These are phyloP conservation scores for Cantharis rufa DNA, from an alignment of 2,888 invertebrate species.

Conservation along the genomic window DNA sequence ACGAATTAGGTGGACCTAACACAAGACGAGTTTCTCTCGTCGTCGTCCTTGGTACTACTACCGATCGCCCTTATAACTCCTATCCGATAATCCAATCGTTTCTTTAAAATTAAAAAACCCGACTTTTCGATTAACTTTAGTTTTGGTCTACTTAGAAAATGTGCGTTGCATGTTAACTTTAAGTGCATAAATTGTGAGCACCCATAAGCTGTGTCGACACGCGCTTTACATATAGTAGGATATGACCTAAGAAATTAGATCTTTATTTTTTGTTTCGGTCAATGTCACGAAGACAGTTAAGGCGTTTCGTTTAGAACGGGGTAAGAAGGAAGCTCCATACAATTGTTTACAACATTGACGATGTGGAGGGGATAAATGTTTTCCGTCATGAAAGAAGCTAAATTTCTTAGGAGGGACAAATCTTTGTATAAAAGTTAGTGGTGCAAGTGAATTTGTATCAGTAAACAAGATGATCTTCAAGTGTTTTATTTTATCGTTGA, in stretches of 20 bases:
- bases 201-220: slow-evolving; percentile 41
- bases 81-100: not conserved
- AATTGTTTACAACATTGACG: slow-evolving; percentile 31
- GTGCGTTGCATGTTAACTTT: slow-evolving; percentile 43
- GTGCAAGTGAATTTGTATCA: slow-evolving; percentile 51
- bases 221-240: slow-evolving; percentile 40
- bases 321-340: slow-evolving; percentile 3
- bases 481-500: slow-evolving; percentile 63
- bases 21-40: slow-evolving; percentile 27
- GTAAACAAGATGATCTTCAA: slow-evolving; percentile 60
- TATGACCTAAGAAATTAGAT: slow-evolving; percentile 46
- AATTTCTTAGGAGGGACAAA: slow-evolving; percentile 48
- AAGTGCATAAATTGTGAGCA: slow-evolving; percentile 29
- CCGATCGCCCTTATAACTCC: slow-evolving; percentile 22
- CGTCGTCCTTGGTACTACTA: slow-evolving; percentile 38
- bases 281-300: slow-evolving; percentile 39
- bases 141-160: slow-evolving; percentile 50
- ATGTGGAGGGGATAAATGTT: slow-evolving; percentile 39
- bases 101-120: not conserved
- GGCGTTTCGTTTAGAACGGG: slow-evolving; percentile 19
- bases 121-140: slow-evolving; percentile 24
- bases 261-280: slow-evolving; percentile 49
- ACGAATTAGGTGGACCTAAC: slow-evolving; percentile 14
- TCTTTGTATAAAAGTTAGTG: slow-evolving; percentile 16
- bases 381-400: slow-evolving; percentile 45